Base-by-base conservation (phyloP, 2,113 vertebrate species). In the Chionis minor region DNA sequence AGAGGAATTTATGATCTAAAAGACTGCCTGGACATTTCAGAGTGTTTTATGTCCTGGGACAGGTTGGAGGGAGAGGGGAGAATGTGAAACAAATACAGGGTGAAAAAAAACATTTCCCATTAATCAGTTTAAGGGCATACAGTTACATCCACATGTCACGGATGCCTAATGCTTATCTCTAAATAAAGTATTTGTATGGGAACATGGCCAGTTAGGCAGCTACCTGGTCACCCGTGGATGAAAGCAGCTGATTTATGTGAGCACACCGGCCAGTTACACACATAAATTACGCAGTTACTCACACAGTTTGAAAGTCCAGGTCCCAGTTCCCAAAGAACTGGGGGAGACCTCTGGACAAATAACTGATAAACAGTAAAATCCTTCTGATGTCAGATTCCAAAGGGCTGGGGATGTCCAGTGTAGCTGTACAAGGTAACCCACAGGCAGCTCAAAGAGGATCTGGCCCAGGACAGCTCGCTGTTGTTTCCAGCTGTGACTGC, bases 181-280 rank as follows among this genome's bases (percentile, higher is more conserved):
- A 81, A 79, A 91, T 49, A 70, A 89, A 30, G 52, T 62, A 72
- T 89, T 89, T 94, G 15, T 69, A 79, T 65, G 30, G 73, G 49
- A 94, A 45, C 27, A 38, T 1, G 5, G 65, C 23, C 78, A 89
- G 35, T 51, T 89, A 85, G n/a, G 35, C 77, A 94, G 62, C 73
- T 86, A 90, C 32, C 52, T 96, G 65, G 40, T 94, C 92, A 95
- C 11, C 66, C 13, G 0, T 75, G 70, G 69, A 85, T 85, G 77
- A 91, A 58, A 95, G 35, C 35, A 69, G 28, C 33, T 89, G 81
- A 96, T 95, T 94, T 92, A 94, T 79, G 77, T 67, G 83, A 87
- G 28, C 19, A 67, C 63, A 52, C 7, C 26, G 28, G 59, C n/a
- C 35, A 81, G 78, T 79, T 81, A 40, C 30, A 54, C 35, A 69